Conservation (phyloP, 2,888 invertebrate genomes). For the Elysia crispata region DNA sequence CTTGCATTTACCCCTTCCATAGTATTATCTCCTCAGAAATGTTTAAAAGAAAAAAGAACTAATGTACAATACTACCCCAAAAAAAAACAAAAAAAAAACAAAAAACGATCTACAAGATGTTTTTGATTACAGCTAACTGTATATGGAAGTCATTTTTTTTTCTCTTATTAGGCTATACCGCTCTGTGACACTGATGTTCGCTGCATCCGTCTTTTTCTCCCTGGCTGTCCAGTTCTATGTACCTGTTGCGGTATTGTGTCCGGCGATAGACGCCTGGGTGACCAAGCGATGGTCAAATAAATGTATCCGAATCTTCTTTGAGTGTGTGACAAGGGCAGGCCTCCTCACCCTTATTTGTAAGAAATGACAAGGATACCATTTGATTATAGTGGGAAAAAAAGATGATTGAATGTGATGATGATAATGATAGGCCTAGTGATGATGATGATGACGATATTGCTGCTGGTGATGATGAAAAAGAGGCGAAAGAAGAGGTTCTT, state of each 20-base stretch:
- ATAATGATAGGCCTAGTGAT: background rate
- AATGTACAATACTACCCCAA: too few species aligned
- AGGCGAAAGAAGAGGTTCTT: too few species aligned
- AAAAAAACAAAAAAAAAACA: too few species aligned
- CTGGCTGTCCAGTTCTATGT: conserved; percentile 96
- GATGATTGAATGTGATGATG: background rate
- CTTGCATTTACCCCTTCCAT: too few species aligned
- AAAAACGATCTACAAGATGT: too few species aligned
- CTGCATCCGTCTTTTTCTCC: conserved; percentile 91
- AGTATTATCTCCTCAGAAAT: too few species aligned
- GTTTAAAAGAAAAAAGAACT: too few species aligned
- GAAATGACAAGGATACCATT: conserved; percentile 44
- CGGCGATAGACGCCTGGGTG: conserved; percentile 80
- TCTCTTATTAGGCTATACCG: conserved; percentile 83
- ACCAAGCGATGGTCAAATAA: conserved; percentile 38
- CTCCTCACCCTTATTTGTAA: conserved; percentile 70
- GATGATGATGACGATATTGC: background rate
- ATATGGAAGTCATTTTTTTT: background rate
- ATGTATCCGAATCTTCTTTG: conserved; percentile 45
- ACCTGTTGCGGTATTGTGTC: conserved; percentile 93
- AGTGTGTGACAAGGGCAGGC: conserved; percentile 62
- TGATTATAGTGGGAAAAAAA: background rate
- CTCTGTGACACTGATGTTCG: conserved; percentile 89
- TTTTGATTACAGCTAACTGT: too few species aligned
- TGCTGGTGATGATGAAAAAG: too few species aligned